A percentile compares a stretch with the other conserved stretches of the same genome.
These are phyloP conservation scores for Anodontia alba DNA, from an alignment of 2,888 invertebrate species.

Conservation along the genomic window DNA sequence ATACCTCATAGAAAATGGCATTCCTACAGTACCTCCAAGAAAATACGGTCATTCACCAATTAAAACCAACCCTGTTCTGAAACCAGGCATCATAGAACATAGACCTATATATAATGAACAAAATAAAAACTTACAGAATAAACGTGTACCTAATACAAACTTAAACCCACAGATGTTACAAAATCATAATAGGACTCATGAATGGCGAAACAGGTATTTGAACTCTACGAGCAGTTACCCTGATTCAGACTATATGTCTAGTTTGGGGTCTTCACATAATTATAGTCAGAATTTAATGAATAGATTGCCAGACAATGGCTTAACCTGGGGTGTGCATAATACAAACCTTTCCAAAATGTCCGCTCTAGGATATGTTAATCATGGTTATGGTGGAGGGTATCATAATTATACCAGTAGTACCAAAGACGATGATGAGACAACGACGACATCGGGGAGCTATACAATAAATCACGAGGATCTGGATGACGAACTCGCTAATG, in stretches of 20 bases:
- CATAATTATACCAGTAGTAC: constrained; percentile 50
- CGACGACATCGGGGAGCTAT: constrained; percentile 63
- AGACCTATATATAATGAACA: constrained; percentile 44
- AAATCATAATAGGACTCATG: constrained; percentile 34
- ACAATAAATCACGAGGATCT: constrained; percentile 67
- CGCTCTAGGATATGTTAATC: constrained; percentile 42
- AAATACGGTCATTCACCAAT: constrained; percentile 12
- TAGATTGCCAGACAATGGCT: constrained; percentile 27
- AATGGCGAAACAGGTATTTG: constrained; percentile 46
- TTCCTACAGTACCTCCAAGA: background rate
- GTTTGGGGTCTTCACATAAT: constrained; percentile 36
- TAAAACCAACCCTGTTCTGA: constrained; percentile 27
- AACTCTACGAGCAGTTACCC: constrained; percentile 47
- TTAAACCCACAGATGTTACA: background rate
- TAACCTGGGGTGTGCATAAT: constrained; percentile 30
- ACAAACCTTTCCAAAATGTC: constrained; percentile 38
- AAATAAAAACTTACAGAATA: constrained; percentile 21
- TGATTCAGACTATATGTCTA: constrained; percentile 54
- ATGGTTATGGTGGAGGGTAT: constrained; percentile 38
- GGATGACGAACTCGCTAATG: constrained; percentile 58
- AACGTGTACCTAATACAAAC: background rate
- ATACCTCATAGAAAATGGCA: constrained; percentile 48
- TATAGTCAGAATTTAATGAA: constrained; percentile 36
- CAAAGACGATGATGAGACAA: constrained; percentile 58
- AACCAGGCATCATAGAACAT: constrained; percentile 26